Conservation (phyloP, 2,797 vertebrate genomes). For the Sphaeramia orbicularis region DNA sequence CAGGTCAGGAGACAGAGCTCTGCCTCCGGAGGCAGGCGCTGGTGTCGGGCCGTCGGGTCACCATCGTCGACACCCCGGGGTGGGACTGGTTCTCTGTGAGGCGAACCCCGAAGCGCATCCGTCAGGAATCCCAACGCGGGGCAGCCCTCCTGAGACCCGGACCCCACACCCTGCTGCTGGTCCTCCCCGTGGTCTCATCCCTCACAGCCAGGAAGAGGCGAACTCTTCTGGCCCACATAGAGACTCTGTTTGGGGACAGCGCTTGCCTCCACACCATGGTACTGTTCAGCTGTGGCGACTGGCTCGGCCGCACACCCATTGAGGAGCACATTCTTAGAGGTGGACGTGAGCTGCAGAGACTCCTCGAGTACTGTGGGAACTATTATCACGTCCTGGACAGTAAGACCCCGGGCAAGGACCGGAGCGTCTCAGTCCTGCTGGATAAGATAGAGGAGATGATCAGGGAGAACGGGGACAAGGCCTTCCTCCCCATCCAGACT, state of each 20-base stretch:
- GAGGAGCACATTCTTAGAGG: constrained; percentile 86
- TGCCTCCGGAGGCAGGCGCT: constrained; percentile 82
- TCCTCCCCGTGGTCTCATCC: constrained; percentile 84
- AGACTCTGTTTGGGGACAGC: constrained; percentile 82
- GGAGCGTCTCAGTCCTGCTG: constrained; percentile 82
- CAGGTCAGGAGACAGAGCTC: constrained; percentile 81
- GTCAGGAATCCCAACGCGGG: constrained; percentile 82
- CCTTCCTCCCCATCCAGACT: constrained; percentile 84
- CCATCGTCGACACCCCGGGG: constrained; percentile 86
- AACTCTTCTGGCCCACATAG: constrained; percentile 82
- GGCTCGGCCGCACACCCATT: constrained; percentile 83
- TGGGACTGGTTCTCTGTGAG: constrained; percentile 87
- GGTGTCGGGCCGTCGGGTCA: constrained; percentile 82
- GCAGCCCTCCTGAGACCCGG: constrained; percentile 83
- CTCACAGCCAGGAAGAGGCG: constrained; percentile 83
- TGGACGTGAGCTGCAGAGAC: constrained; percentile 81
- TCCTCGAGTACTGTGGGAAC: constrained; percentile 85
- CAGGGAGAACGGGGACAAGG: constrained; percentile 83
- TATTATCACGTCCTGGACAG: constrained; percentile 88
- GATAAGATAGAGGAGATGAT: constrained; percentile 87
- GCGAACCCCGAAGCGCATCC: constrained; percentile 79
- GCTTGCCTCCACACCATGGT: constrained; percentile 85
- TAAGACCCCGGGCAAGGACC: constrained; percentile 80
- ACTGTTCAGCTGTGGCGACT: constrained; percentile 87
- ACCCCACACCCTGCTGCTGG: constrained; percentile 85